Base-by-base conservation (phyloP, 1,140 invertebrate species). In the Leguminivora glycinivorella region DNA sequence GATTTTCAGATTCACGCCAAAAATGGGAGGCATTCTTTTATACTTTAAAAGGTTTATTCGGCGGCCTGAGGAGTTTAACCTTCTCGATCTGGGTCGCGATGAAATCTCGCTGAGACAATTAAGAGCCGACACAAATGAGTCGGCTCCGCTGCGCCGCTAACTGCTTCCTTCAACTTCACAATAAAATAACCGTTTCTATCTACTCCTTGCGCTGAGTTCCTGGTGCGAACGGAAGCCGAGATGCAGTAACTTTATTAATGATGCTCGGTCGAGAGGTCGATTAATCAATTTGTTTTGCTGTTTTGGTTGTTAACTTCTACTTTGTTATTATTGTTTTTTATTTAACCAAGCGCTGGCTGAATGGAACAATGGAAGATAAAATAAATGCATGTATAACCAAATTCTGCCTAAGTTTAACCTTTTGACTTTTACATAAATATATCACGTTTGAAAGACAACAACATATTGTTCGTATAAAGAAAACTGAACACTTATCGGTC, bases 51-150 rank as follows among this genome's bases (percentile, higher is more conserved):
- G 72, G 70, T 78, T 75, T 78, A 78, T 75, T 75, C 60, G 71
- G 71, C 60, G 47, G 63, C 52, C 43, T 29, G 47, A 38, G 74
- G 74, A 79, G 79, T 74, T 67, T 71, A 70, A 72, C 73, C 71
- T 68, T 70, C 75, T 58, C 72, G 78, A 85, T 83, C 83, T 77
- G 71, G 76, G 73, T 74, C 79, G 75, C 75, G 76, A 80, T 83
- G 76, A 82, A 83, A 85, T 83, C 81, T 77, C 73, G 70, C 70
- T 70, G 67, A 75, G 77, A 83, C 82, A 82, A 83, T 85, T 85
- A 83, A 79, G 76, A 77, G 70, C 67, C 72, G 75, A 78, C 74
- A 74, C 75, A 77, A 81, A 81, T 77, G 80, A 80, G 70, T 71
- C 70, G 72, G 60, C 67, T 43, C 19, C 68, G 72, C 58, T 71